Evolutionary conservation across 92 coral and sea anemone genomes (phyloP).

Genomic region (Pocillopora meandrina): DNA sequence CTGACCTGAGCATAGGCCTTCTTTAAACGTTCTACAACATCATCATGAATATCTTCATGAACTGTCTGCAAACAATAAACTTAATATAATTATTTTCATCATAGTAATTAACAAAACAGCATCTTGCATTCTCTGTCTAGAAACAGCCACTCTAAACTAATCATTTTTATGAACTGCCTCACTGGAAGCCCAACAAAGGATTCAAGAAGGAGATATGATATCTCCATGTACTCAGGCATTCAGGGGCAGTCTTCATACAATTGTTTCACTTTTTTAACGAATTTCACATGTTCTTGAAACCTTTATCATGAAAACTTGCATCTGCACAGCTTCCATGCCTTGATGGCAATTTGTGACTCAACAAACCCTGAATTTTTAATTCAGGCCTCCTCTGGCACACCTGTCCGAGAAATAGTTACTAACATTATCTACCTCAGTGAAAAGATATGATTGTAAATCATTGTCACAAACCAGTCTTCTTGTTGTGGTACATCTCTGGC

Average conservation of each 20-base stretch:
- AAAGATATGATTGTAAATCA: not conserved
- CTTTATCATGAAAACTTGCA: no score
- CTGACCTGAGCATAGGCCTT: slow-evolving; percentile 95
- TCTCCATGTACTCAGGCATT: not conserved
- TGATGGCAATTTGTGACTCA: no score
- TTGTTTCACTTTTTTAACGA: not conserved
- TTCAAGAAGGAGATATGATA: not conserved
- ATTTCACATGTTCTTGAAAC: no score
- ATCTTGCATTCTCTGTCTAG: no score
- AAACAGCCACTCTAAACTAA: not conserved
- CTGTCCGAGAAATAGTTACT: no score
- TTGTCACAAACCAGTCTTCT: slow-evolving; percentile 81
- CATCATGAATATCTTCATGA: slow-evolving; percentile 91
- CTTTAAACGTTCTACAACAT: slow-evolving; percentile 82
- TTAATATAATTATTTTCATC: not conserved
- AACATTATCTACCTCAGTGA: not conserved
- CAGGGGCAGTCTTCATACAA: not conserved
- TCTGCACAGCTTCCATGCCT: no score
- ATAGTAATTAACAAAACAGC: not conserved
- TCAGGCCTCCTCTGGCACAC: no score
- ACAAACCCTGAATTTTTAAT: no score
- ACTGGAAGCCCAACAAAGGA: not conserved
- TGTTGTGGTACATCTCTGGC: slow-evolving; percentile 98
- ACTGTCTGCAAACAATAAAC: slow-evolving; percentile 62
- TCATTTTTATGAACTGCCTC: not conserved